Base-by-base conservation (phyloP, 2,113 vertebrate species). In the Misgurnus mizolepis region DNA sequence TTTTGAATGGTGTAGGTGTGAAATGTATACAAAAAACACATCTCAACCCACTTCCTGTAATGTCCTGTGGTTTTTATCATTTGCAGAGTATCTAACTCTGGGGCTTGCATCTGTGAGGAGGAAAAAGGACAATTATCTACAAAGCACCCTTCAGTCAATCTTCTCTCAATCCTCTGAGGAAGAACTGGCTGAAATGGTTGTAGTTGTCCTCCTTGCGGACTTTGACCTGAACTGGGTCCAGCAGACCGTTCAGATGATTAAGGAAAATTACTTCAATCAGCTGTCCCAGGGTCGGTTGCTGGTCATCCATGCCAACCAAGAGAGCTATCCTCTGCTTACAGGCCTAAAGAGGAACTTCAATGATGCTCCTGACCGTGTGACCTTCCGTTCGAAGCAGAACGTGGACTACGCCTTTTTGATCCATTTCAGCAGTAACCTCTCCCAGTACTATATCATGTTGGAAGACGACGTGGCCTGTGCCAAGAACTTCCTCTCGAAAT, bases 361-460 rank as follows among this genome's bases (percentile, higher is more conserved):
- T 0, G 92, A 93, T 0, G 71, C 90, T 0, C 89, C 93, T 0
- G 90, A 93, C 4, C 89, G 96, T 0, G 95, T 94, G 15, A 87
- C 34, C 0, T 95, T 95, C 86, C 91, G 94, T 68, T 95, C 95
- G 72, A 95, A 94, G 86, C 96, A 98, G 90, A 98, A 97, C 0
- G 79, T 92, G 67, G 93, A 93, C 79, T 95, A 95, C 0, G 89
- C 93, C 22, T 95, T 94, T 85, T 92, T 98, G 76, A 66, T 97
- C 0, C 89, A 93, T 87, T 95, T 95, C 0, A 92, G 94, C 0
- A 80, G 86, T 70, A 89, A 90, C 73, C 89, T 96, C 4, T 94
- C 95, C 0, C 88, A 76, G 47, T 96, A 95, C 89, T 97, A 95
- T 87, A 79, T 98, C 70, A 93, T 96, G 92, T 85, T 97, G 0